Evolutionary conservation across 2,797 vertebrate genomes (phyloP).

Genomic region (Ataeniobius toweri): DNA sequence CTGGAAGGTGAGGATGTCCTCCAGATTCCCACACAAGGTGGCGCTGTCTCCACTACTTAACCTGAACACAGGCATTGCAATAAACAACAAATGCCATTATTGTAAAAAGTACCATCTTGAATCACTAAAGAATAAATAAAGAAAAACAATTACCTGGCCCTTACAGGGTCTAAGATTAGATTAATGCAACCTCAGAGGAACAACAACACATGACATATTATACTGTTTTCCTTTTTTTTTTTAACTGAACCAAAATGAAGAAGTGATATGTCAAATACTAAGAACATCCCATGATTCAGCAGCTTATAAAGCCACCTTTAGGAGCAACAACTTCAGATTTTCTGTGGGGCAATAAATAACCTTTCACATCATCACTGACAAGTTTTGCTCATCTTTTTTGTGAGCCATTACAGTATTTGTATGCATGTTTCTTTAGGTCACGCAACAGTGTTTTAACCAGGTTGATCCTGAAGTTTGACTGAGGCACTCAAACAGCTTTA

Average conservation of each 20-base stretch:
- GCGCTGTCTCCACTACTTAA: constrained; percentile 84
- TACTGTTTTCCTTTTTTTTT: neutral
- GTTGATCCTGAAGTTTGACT: neutral
- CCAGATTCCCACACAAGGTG: constrained; percentile 90
- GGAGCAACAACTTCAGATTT: constrained; percentile 2
- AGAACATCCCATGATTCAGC: neutral
- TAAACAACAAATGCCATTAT: neutral
- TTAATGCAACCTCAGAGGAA: neutral
- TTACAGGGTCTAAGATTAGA: neutral
- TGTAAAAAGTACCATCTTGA: neutral
- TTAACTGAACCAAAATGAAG: neutral
- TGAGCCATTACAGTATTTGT: neutral
- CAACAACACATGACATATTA: neutral
- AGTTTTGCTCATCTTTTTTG: neutral
- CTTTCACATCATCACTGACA: neutral
- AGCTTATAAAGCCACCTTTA: neutral
- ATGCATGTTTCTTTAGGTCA: no score
- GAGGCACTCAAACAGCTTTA: neutral
- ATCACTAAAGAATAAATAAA: neutral
- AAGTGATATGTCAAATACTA: neutral
- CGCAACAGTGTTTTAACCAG: neutral
- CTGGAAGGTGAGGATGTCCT: constrained; percentile 94
- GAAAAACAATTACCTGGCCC: neutral
- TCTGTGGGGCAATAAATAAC: neutral
- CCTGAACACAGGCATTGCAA: constrained; percentile 66